Evolutionary conservation across 2,888 invertebrate genomes (phyloP).

Genomic region (Tiphia femorata): DNA sequence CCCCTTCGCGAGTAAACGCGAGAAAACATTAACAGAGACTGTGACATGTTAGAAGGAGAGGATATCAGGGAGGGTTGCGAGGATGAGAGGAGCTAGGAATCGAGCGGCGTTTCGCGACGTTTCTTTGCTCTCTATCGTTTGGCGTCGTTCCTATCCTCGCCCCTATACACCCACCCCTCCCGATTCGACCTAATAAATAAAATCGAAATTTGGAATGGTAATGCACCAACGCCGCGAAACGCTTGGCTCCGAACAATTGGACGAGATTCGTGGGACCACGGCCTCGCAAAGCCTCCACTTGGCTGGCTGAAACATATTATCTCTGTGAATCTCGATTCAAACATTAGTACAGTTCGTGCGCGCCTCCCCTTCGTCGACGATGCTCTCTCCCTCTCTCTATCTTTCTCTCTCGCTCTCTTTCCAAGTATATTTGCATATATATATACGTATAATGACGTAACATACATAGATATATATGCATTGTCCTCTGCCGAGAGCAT

Average conservation of each 20-base stretch:
- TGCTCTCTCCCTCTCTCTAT: slow-evolving; percentile 11
- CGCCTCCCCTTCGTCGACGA: slow-evolving; percentile 18
- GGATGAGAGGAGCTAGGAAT: slow-evolving; percentile 19
- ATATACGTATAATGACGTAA: no score
- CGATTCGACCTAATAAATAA: no score
- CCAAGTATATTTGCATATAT: no score
- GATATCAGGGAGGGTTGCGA: slow-evolving; percentile 17
- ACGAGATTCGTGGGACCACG: slow-evolving; percentile 51
- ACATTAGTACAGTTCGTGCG: slow-evolving; percentile 17
- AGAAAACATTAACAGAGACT: slow-evolving; percentile 46
- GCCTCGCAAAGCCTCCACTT: slow-evolving; percentile 66
- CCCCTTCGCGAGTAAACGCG: slow-evolving; percentile 59
- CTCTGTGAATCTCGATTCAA: slow-evolving; percentile 44
- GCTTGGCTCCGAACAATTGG: slow-evolving; percentile 39
- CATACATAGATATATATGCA: no score
- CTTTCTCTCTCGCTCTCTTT: no score
- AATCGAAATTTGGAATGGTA: no score
- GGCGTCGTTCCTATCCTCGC: no score
- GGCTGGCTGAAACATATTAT: slow-evolving; percentile 64
- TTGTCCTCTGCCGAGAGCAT: no score
- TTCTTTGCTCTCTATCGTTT: no score
- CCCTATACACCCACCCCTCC: no score
- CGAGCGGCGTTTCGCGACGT: slow-evolving; percentile 56
- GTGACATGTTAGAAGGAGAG: slow-evolving; percentile 21
- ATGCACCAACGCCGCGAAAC: slow-evolving; percentile 51